These are phyloP conservation scores for Cherax destructor DNA, from an alignment of 1,140 invertebrate species.

Conservation along the genomic window DNA sequence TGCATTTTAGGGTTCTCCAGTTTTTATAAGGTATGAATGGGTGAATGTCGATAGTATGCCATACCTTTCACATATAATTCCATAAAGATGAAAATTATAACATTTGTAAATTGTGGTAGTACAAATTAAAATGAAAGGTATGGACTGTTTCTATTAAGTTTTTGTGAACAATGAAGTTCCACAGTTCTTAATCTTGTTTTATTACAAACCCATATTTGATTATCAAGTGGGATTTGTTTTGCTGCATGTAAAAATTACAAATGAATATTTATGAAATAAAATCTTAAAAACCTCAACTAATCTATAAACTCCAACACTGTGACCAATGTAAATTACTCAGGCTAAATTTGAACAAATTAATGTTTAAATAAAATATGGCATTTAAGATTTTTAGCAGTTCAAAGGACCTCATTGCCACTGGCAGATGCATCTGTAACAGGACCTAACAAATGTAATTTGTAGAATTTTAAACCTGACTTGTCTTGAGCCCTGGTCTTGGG, in stretches of 20 bases:
- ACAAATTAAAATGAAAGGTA: constrained; percentile 55
- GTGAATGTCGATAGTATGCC: constrained; percentile 33
- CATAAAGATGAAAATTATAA: constrained; percentile 23
- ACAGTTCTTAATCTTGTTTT: constrained; percentile 16
- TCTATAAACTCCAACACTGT: background rate
- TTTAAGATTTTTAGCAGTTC: too few species aligned
- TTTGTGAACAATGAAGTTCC: constrained; percentile 46
- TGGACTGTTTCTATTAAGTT: constrained; percentile 44
- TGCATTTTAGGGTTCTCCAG: constrained; percentile 27
- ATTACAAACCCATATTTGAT: background rate
- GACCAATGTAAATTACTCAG: background rate
- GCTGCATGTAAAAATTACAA: background rate
- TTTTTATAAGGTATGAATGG: constrained; percentile 44
- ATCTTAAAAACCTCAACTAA: background rate
- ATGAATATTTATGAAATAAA: background rate
- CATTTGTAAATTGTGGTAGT: constrained; percentile 34
- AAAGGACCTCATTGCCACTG: too few species aligned
- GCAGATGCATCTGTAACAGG: too few species aligned
- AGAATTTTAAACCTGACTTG: too few species aligned
- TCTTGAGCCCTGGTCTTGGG: too few species aligned
- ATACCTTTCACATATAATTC: constrained; percentile 44
- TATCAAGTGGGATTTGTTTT: background rate
- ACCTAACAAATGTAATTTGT: too few species aligned
- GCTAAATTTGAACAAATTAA: too few species aligned
- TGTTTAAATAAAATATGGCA: too few species aligned